Conservation (phyloP, 1,140 invertebrate genomes). For the Aphelinus atriplicis region DNA sequence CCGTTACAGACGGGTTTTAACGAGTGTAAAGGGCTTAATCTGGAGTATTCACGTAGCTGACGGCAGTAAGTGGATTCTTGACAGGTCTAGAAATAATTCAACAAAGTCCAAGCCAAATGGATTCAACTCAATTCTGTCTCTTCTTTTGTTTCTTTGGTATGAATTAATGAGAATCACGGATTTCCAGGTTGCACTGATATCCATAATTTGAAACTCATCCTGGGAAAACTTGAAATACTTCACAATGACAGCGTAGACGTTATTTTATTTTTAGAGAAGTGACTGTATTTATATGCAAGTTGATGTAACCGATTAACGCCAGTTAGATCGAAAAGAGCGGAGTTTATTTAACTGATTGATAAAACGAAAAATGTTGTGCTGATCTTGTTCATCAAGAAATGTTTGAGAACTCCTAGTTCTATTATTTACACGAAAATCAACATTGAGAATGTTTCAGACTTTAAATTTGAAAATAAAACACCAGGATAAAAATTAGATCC, state of each 20-base stretch:
- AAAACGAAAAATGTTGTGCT: too few relatives aligned
- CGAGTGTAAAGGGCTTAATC: not conserved
- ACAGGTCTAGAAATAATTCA: slow-evolving; percentile 7
- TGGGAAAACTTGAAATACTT: too few relatives aligned
- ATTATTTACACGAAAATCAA: too few relatives aligned
- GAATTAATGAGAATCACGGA: slow-evolving; percentile 10
- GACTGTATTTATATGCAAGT: not conserved
- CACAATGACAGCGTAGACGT: too few relatives aligned
- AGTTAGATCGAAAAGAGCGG: slow-evolving; percentile 6
- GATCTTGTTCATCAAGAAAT: too few relatives aligned
- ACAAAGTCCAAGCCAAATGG: not conserved
- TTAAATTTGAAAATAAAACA: too few relatives aligned
- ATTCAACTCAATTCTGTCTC: not conserved
- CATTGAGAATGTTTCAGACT: too few relatives aligned
- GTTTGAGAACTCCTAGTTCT: too few relatives aligned
- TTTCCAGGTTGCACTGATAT: not conserved
- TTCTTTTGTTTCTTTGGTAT: slow-evolving; percentile 7
- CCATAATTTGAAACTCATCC: too few relatives aligned
- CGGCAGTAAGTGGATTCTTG: not conserved
- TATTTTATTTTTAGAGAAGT: too few relatives aligned
- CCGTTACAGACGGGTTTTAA: not conserved
- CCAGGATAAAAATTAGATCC: too few relatives aligned
- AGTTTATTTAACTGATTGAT: slow-evolving; percentile 13
- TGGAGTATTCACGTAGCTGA: not conserved
- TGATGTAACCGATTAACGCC: slow-evolving; percentile 16